Conservation (phyloP, 2,888 invertebrate genomes). For the Myopa testacea region DNA sequence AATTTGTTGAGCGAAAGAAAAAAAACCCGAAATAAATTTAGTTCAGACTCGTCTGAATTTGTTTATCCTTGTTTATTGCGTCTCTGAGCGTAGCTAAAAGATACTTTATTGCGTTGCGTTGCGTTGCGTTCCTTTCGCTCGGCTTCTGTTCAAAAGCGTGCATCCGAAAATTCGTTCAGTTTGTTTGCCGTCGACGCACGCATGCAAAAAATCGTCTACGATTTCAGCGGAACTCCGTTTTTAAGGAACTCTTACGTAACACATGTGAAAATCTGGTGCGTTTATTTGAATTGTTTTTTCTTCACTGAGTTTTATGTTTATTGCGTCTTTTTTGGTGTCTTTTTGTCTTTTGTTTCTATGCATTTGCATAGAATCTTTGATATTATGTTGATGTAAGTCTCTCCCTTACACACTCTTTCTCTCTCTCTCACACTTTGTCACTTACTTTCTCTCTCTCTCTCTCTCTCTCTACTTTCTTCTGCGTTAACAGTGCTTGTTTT, state of each 20-base stretch:
- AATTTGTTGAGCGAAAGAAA: background rate
- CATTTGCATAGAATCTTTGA: too few species aligned
- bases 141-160: background rate
- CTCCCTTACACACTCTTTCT: background rate
- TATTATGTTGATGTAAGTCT: background rate
- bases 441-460: too few species aligned
- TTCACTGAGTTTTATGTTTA: too few species aligned
- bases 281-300: background rate
- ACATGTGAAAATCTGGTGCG: slow-evolving; percentile 13
- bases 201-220: background rate
- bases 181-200: background rate
- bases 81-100: background rate
- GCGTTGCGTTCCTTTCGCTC: background rate
- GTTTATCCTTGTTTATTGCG: background rate
- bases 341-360: background rate
- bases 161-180: background rate
- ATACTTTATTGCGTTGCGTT: background rate
- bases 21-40: background rate
- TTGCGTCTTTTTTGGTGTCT: slow-evolving; percentile 20
- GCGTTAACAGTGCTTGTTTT: background rate
- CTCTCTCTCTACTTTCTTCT: background rate
- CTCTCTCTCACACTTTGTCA: too few species aligned
- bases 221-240: too few species aligned
- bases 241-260: slow-evolving; percentile 41
- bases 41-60: background rate